Evolutionary conservation across 2,113 vertebrate genomes (phyloP).

Genomic region (Rhinogobius similis): DNA sequence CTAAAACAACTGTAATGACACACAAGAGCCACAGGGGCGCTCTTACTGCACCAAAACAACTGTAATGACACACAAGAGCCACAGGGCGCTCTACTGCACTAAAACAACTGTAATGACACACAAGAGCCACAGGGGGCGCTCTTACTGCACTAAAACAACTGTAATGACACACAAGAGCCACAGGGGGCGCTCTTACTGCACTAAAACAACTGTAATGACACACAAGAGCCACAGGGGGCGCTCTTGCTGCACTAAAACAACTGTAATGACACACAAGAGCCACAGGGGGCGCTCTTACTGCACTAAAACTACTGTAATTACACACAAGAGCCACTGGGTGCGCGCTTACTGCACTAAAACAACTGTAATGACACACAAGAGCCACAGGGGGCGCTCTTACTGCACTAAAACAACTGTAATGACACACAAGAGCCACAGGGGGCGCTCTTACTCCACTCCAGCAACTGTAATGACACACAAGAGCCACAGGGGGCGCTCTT

Average conservation of each 20-base stretch:
- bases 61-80: slow-evolving; percentile 22
- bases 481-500: slow-evolving; percentile 74
- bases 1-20: slow-evolving; percentile 57
- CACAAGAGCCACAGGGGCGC: slow-evolving; percentile 53
- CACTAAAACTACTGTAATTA: slow-evolving; percentile 75
- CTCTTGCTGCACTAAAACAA: slow-evolving; percentile 87
- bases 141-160: slow-evolving; percentile 85
- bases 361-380: slow-evolving; percentile 9
- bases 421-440: slow-evolving; percentile 31
- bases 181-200: slow-evolving; percentile 85
- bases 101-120: slow-evolving; percentile 32
- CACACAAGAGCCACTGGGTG: slow-evolving; percentile 44
- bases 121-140: slow-evolving; percentile 64
- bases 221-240: slow-evolving; percentile 52
- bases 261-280: slow-evolving; percentile 20
- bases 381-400: slow-evolving; percentile 75
- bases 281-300: slow-evolving; percentile 80
- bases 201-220: slow-evolving; percentile 57
- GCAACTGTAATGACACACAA: background rate
- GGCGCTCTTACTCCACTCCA: slow-evolving; percentile 88
- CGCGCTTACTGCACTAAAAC: slow-evolving; percentile 87
- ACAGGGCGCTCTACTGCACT: slow-evolving; percentile 84
- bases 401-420: slow-evolving; percentile 81
- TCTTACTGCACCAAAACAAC: slow-evolving; percentile 86
- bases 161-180: slow-evolving; percentile 21